These are phyloP conservation scores for Syngnathus typhle DNA, from an alignment of 2,113 vertebrate genomes.

Conservation along the genomic window DNA sequence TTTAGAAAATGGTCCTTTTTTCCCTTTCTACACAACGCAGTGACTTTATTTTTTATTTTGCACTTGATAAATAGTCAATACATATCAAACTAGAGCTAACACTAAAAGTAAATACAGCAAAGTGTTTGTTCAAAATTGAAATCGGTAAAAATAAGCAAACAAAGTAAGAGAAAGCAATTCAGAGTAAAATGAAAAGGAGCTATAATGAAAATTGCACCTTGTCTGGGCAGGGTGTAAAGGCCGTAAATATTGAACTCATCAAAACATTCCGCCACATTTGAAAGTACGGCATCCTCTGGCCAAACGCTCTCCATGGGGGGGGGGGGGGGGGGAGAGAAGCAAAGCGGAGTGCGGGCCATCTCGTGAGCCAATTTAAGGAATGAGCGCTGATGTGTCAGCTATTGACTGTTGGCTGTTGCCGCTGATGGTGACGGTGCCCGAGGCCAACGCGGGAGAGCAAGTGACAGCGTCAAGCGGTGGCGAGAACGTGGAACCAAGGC, in stretches of 20 bases:
- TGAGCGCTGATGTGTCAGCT: conserved; percentile 98
- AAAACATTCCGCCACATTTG: neutral
- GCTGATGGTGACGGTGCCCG: conserved; percentile 86
- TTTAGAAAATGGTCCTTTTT: too few relatives aligned
- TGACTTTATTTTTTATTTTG: too few relatives aligned
- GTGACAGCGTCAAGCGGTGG: conserved; percentile 94
- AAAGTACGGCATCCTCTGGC: neutral
- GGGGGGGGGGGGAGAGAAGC: too few relatives aligned
- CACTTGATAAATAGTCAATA: too few relatives aligned
- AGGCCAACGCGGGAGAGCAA: conserved; percentile 91
- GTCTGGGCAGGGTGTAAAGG: neutral
- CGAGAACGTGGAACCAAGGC: conserved; percentile 91
- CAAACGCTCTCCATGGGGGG: conserved; percentile 73
- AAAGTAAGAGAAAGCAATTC: too few relatives aligned
- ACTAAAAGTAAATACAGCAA: too few relatives aligned
- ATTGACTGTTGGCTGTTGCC: conserved; percentile 90
- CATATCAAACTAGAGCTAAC: too few relatives aligned
- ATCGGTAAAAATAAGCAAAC: too few relatives aligned
- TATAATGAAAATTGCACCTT: neutral
- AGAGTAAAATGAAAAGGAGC: too few relatives aligned
- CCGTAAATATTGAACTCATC: too few relatives aligned
- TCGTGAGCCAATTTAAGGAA: conserved; percentile 94
- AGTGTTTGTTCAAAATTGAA: too few relatives aligned
- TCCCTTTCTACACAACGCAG: too few relatives aligned
- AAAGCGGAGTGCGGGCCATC: conserved; percentile 58